Conservation (phyloP, 2,113 vertebrate genomes). For the Rhegmatorhina hoffmannsi region DNA sequence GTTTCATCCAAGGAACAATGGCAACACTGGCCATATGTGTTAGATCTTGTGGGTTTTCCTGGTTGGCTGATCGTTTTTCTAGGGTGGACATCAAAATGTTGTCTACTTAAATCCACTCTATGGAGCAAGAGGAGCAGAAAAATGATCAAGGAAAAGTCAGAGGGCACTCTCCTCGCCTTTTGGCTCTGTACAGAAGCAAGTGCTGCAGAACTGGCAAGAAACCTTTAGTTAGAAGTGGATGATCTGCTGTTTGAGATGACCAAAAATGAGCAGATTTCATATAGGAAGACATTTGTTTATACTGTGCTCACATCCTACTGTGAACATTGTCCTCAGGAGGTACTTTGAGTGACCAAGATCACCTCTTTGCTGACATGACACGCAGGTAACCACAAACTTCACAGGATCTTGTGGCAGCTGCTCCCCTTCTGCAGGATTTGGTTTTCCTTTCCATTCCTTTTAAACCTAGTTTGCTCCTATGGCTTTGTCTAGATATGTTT, state of each 20-base stretch:
- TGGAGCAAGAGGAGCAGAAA: not conserved
- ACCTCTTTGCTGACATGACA: not conserved
- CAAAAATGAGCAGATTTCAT: not conserved
- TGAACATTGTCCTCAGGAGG: not conserved
- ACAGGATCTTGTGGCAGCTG: not conserved
- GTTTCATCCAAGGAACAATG: not conserved
- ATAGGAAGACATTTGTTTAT: not conserved
- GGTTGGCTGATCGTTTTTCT: not conserved
- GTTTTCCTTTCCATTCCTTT: not conserved
- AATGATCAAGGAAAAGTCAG: not conserved
- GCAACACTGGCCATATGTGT: fast-evolving
- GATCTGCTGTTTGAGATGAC: not conserved
- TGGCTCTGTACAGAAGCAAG: not conserved
- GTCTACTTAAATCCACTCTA: not conserved
- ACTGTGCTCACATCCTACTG: not conserved
- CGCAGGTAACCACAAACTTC: not conserved
- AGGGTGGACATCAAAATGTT: not conserved
- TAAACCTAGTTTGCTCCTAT: not conserved
- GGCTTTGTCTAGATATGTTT: not conserved
- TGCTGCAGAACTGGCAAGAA: not conserved
- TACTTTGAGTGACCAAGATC: not conserved
- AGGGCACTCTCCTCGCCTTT: not conserved
- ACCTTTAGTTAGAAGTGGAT: not conserved
- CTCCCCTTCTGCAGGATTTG: not conserved
- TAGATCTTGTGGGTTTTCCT: not conserved